Evolutionary conservation across 2,113 vertebrate species (phyloP).

Genomic region (Prunella himalayana): DNA sequence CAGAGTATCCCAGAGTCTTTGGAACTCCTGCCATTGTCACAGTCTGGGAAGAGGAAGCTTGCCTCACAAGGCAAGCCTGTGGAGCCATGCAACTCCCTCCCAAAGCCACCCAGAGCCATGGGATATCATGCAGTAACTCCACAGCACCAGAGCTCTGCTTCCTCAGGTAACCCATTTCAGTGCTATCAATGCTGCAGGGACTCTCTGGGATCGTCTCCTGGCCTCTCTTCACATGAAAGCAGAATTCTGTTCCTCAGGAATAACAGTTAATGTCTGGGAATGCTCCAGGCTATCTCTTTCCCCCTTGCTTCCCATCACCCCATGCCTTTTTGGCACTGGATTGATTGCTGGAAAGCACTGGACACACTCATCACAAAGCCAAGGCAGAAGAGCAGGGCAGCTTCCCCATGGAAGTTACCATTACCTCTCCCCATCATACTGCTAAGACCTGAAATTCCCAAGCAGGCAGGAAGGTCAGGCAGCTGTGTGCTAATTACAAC

Average conservation of each 20-base stretch:
- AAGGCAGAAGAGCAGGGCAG: background rate
- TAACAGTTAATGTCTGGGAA: background rate
- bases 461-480: background rate
- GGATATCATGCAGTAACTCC: background rate
- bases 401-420: background rate
- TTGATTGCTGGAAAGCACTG: background rate
- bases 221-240: background rate
- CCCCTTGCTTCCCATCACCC: background rate
- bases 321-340: background rate
- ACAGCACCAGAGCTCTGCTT: background rate
- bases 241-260: background rate
- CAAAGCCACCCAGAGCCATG: background rate
- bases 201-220: background rate
- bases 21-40: background rate
- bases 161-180: background rate
- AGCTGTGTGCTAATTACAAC: background rate
- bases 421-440: background rate
- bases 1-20: background rate
- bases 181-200: background rate
- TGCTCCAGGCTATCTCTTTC: background rate
- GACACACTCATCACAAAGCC: background rate
- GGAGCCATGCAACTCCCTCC: background rate
- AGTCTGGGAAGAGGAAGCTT: background rate
- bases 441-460: background rate
- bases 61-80: background rate